These are phyloP conservation scores for Hoplodrina blanda DNA, from an alignment of 2,888 invertebrate genomes.

Conservation along the genomic window DNA sequence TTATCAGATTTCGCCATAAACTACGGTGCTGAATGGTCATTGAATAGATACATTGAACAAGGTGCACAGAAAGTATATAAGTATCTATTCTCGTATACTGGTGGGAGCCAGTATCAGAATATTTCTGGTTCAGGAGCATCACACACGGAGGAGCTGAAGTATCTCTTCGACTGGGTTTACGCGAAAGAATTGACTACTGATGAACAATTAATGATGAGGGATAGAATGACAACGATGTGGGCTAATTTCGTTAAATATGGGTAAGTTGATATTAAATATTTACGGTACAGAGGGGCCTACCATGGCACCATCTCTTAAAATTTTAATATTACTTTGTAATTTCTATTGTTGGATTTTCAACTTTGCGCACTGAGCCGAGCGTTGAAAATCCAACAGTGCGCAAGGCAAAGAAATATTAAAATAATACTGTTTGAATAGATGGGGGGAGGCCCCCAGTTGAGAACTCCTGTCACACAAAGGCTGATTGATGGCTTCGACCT, in stretches of 20 bases:
- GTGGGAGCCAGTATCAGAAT: conserved; percentile 66
- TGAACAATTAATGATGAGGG: conserved; percentile 72
- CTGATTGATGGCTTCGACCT: no score
- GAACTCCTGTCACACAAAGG: no score
- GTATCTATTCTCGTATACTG: conserved; percentile 72
- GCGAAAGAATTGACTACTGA: conserved; percentile 45
- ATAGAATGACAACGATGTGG: conserved; percentile 73
- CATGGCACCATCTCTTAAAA: no score
- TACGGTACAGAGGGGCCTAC: no score
- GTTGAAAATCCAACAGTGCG: no score
- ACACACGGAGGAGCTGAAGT: conserved; percentile 73
- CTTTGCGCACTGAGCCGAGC: no score
- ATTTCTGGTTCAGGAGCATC: conserved; percentile 68
- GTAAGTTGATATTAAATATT: conserved; percentile 61
- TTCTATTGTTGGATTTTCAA: no score
- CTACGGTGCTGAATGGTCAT: conserved; percentile 69
- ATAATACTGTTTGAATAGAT: no score
- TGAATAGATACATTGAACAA: conserved; percentile 68
- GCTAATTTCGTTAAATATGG: conserved; percentile 77
- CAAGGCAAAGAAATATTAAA: no score
- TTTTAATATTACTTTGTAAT: no score
- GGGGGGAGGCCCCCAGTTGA: no score
- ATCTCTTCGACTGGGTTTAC: conserved; percentile 66
- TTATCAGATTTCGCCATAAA: conserved; percentile 69
- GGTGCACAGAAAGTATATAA: conserved; percentile 65